These are phyloP conservation scores for Nephila pilipes DNA, from an alignment of 1,140 invertebrate genomes.

Conservation along the genomic window DNA sequence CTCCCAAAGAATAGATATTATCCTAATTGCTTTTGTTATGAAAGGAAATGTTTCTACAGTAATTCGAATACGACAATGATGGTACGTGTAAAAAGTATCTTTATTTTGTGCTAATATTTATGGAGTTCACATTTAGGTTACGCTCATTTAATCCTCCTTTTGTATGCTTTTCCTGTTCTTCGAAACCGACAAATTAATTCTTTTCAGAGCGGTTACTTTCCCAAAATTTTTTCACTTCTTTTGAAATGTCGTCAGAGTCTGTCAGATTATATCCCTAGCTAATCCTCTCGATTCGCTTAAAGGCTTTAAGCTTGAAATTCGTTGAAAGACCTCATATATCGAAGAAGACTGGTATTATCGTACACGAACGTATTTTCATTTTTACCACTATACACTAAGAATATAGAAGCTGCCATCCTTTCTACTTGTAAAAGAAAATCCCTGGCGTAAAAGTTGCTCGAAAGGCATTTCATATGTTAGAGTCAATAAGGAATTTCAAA, in stretches of 20 bases:
- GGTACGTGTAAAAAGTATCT: too few relatives aligned
- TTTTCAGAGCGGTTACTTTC: background rate
- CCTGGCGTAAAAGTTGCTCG: background rate
- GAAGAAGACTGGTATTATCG: background rate
- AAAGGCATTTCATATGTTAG: conserved; percentile 34
- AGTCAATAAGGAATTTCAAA: conserved; percentile 39
- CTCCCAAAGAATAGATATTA: too few relatives aligned
- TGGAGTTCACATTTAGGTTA: background rate
- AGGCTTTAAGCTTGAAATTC: conserved; percentile 36
- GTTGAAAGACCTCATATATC: conserved; percentile 48
- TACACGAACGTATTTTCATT: background rate
- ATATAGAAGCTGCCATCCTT: background rate
- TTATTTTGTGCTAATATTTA: too few relatives aligned
- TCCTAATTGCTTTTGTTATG: too few relatives aligned
- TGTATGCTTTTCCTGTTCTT: background rate
- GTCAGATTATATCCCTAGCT: conserved; percentile 1
- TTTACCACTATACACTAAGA: background rate
- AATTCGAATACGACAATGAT: too few relatives aligned
- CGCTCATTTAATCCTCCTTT: background rate
- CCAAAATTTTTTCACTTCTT: background rate
- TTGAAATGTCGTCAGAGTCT: conserved; percentile 5
- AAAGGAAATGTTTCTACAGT: too few relatives aligned
- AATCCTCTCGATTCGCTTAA: conserved; percentile 45
- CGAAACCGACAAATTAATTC: conserved; percentile 24
- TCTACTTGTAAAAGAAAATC: conserved; percentile 1